A percentile compares a stretch with the other conserved stretches of the same genome.
Evolutionary conservation across 2,113 vertebrate species (phyloP).

Genomic region (Buteo buteo): DNA sequence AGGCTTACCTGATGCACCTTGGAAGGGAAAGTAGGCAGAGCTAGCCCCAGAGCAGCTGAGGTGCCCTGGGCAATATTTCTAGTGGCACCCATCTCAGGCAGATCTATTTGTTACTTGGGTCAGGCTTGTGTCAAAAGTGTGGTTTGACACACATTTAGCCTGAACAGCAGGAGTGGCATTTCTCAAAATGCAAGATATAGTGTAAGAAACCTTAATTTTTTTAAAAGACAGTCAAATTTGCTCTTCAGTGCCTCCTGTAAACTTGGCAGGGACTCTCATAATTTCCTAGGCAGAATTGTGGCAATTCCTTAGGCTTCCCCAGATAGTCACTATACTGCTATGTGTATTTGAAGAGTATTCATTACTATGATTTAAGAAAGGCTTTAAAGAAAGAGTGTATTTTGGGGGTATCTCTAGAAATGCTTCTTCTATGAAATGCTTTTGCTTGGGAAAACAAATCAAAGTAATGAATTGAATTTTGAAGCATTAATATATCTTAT

Average conservation of each 20-base stretch:
- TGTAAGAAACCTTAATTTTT: background rate
- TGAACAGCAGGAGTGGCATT: background rate
- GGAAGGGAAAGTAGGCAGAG: background rate
- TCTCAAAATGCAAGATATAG: background rate
- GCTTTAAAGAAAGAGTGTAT: background rate
- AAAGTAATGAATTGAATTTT: background rate
- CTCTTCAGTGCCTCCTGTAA: background rate
- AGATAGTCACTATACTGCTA: background rate
- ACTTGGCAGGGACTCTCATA: background rate
- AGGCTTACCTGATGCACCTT: background rate
- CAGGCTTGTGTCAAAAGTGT: background rate
- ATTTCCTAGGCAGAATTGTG: background rate
- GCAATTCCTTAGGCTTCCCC: background rate
- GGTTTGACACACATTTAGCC: background rate
- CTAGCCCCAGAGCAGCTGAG: background rate
- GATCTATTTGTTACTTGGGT: background rate
- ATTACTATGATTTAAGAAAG: background rate
- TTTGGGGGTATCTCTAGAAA: background rate
- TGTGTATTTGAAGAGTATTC: background rate
- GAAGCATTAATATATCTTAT: background rate
- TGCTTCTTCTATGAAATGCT: background rate
- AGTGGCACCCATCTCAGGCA: background rate
- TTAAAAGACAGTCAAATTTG: background rate
- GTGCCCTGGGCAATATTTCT: background rate
- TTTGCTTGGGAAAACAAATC: background rate